A percentile compares a stretch with the other conserved stretches of the same genome.
These are phyloP conservation scores for Lota lota DNA, from an alignment of 2,113 vertebrate genomes.

Conservation along the genomic window DNA sequence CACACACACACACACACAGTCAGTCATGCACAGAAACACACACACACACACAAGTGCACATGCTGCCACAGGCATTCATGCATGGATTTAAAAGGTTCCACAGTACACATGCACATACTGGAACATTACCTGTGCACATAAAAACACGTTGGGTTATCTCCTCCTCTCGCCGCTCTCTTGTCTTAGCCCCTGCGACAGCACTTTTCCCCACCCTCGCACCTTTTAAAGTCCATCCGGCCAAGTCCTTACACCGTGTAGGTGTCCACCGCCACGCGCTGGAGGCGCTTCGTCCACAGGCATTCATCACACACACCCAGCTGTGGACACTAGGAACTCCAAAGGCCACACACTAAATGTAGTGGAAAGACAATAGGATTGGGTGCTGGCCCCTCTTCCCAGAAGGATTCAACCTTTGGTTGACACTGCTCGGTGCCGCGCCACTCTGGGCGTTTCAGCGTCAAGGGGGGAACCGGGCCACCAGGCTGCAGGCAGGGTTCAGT, in stretches of 20 bases:
- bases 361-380: slow-evolving; percentile 14
- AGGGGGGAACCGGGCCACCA: too few species aligned
- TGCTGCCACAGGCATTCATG: neutral
- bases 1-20: slow-evolving; percentile 1
- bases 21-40: neutral
- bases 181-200: neutral
- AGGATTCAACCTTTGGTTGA: slow-evolving; percentile 31
- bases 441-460: too few species aligned
- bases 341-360: slow-evolving; percentile 12
- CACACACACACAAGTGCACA: neutral
- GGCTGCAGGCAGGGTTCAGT: too few species aligned
- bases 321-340: neutral
- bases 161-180: neutral
- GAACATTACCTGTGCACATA: too few species aligned
- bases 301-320: neutral
- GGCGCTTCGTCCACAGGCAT: too few species aligned
- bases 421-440: slow-evolving; percentile 4
- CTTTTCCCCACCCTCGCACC: neutral
- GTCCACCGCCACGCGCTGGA: too few species aligned
- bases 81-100: too few species aligned
- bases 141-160: too few species aligned
- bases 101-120: too few species aligned
- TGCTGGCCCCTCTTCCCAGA: slow-evolving; percentile 13
- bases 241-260: neutral
- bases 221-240: neutral